Conservation (phyloP, 1,140 invertebrate species). For the Monomorium pharaonis region DNA sequence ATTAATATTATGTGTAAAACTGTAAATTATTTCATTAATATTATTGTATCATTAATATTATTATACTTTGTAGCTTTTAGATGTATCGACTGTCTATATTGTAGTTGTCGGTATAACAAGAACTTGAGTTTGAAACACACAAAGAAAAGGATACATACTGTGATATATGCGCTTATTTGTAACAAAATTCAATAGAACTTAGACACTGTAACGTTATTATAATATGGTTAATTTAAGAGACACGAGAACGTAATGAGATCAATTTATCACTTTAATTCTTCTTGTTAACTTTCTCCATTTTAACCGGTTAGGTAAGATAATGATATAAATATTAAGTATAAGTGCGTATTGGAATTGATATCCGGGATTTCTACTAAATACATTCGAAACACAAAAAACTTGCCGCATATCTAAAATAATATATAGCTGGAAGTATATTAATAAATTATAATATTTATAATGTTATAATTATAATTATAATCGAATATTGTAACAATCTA, state of each 20-base stretch:
- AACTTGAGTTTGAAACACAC: neutral
- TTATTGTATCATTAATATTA: neutral
- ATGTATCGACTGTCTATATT: neutral
- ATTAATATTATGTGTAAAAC: neutral
- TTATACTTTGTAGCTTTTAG: neutral
- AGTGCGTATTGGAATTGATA: neutral
- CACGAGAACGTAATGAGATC: neutral
- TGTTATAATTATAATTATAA: neutral
- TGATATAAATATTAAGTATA: neutral
- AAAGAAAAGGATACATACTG: conserved; percentile 3
- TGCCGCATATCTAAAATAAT: neutral
- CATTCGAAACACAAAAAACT: neutral
- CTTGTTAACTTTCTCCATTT: conserved; percentile 19
- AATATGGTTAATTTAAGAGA: conserved; percentile 5
- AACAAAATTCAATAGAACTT: neutral
- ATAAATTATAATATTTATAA: no score
- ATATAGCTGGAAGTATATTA: neutral
- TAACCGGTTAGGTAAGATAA: neutral
- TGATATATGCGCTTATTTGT: neutral
- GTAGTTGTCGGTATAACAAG: neutral
- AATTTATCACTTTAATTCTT: neutral
- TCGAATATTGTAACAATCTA: neutral
- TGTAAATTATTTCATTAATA: neutral
- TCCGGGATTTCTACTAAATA: neutral
- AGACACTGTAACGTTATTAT: neutral